phyloP scores from a whole-genome alignment of 1,140 invertebrate species.

The Drepana arcuata region DNA sequence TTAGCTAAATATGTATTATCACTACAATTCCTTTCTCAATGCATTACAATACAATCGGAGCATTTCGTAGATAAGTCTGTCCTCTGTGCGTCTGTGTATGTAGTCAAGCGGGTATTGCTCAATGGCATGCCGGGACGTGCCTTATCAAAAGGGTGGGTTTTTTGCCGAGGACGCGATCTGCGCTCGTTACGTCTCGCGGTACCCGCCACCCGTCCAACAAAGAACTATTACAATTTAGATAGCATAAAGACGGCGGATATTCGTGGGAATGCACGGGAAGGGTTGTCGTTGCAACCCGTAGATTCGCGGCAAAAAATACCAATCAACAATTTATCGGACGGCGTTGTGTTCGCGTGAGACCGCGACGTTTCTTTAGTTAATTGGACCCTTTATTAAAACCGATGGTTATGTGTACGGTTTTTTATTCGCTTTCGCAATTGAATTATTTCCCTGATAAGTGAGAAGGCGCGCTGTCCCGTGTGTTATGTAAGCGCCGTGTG shows the following conservation, averaged over 20 bases:
- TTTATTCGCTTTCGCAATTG: background rate
- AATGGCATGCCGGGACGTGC: too few relatives aligned
- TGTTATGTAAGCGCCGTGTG: constrained; percentile 16
- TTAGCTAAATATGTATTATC: too few relatives aligned
- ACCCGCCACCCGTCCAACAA: constrained; percentile 5
- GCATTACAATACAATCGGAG: too few relatives aligned
- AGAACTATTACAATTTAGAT: constrained; percentile 5
- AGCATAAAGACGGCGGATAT: constrained; percentile 10
- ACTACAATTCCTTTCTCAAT: too few relatives aligned
- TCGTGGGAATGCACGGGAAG: constrained; percentile 19
- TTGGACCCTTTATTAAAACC: constrained; percentile 16
- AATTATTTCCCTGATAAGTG: background rate
- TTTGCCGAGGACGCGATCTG: constrained; percentile 9
- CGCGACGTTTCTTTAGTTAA: constrained; percentile 11
- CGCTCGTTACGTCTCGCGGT: constrained; percentile 4
- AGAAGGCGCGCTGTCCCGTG: background rate
- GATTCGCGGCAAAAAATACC: constrained; percentile 14
- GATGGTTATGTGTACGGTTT: constrained; percentile 5
- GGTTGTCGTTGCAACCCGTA: constrained; percentile 8
- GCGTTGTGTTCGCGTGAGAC: constrained; percentile 20
- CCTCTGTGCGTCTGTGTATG: too few relatives aligned
- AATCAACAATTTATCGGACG: constrained; percentile 7
- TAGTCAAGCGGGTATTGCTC: too few relatives aligned
- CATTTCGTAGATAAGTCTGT: too few relatives aligned
- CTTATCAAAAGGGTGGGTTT: constrained; percentile 4